A percentile compares a stretch with the other conserved stretches of the same genome.
Conservation (phyloP, 2,888 invertebrate species). For the Eristalis arbustorum region DNA sequence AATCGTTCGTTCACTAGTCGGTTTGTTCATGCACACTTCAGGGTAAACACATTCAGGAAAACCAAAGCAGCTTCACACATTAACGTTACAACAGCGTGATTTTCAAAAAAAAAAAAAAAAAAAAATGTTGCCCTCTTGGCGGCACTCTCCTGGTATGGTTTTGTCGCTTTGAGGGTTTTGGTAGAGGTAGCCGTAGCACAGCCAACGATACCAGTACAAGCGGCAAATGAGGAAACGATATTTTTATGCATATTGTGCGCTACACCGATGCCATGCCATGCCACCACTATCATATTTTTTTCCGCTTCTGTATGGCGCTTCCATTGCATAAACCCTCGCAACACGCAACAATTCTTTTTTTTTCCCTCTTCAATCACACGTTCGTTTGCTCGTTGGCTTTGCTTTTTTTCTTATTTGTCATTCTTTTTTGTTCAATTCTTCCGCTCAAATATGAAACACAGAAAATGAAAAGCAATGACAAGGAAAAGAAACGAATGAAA, state of each 20-base stretch:
- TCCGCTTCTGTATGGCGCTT: constrained; percentile 59
- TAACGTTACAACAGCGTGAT: constrained; percentile 39
- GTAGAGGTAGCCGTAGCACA: background rate
- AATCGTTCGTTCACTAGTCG: constrained; percentile 3
- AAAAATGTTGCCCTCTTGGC: constrained; percentile 50
- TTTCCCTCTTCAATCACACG: constrained; percentile 20
- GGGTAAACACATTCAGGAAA: constrained; percentile 51
- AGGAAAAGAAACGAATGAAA: constrained; percentile 33
- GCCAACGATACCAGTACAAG: background rate
- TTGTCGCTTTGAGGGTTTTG: background rate
- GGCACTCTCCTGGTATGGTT: background rate
- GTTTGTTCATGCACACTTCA: constrained; percentile 46
- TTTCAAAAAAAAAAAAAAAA: constrained; percentile 40
- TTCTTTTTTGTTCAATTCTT: background rate
- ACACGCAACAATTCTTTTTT: constrained; percentile 66
- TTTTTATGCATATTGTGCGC: constrained; percentile 62
- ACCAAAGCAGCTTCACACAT: constrained; percentile 39
- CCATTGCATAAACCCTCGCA: constrained; percentile 69
- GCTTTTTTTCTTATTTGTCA: constrained; percentile 6
- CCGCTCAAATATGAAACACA: constrained; percentile 18
- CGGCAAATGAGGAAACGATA: constrained; percentile 66
- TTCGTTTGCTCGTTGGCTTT: constrained; percentile 19
- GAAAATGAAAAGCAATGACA: constrained; percentile 17
- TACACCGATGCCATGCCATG: constrained; percentile 33
- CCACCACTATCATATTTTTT: constrained; percentile 52